Percentiles rank a stretch among this genome's conserved stretches.
Conservation (phyloP, 2,888 invertebrate genomes). For the Galerucella calmariensis region DNA sequence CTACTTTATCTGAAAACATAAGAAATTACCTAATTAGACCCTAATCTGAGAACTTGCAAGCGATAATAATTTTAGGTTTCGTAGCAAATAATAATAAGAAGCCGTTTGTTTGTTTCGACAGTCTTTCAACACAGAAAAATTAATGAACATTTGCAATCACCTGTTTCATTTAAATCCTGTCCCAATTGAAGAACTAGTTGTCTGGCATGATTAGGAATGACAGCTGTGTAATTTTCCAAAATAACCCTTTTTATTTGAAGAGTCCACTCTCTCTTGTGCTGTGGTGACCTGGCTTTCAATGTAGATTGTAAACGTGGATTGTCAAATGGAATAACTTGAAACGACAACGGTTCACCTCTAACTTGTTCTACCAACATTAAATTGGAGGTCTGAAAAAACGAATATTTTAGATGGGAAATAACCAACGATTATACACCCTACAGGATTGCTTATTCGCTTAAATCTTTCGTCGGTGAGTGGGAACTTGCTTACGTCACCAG, state of each 20-base stretch:
- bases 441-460: no score
- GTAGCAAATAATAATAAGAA: background rate
- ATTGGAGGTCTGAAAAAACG: conserved; percentile 85
- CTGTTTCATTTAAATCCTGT: conserved; percentile 68
- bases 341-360: conserved; percentile 92
- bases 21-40: conserved; percentile 6
- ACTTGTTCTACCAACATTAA: conserved; percentile 97
- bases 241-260: conserved; percentile 86
- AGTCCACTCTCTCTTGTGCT: conserved; percentile 89
- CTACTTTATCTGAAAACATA: conserved; percentile 27
- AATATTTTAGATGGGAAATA: conserved; percentile 11
- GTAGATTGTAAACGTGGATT: conserved; percentile 93
- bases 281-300: conserved; percentile 82
- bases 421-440: no score
- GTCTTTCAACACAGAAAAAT: background rate
- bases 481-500: no score
- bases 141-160: conserved; percentile 43
- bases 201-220: conserved; percentile 93
- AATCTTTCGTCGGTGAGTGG: no score
- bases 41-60: background rate
- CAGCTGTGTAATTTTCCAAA: conserved; percentile 91
- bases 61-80: background rate
- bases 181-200: conserved; percentile 91
- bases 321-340: conserved; percentile 97
- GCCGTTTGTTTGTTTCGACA: background rate